Evolutionary conservation across 2,888 invertebrate species (phyloP), one percentile per base, ranked within the genome.

Genomic region (Achlya flavicornis): DNA sequence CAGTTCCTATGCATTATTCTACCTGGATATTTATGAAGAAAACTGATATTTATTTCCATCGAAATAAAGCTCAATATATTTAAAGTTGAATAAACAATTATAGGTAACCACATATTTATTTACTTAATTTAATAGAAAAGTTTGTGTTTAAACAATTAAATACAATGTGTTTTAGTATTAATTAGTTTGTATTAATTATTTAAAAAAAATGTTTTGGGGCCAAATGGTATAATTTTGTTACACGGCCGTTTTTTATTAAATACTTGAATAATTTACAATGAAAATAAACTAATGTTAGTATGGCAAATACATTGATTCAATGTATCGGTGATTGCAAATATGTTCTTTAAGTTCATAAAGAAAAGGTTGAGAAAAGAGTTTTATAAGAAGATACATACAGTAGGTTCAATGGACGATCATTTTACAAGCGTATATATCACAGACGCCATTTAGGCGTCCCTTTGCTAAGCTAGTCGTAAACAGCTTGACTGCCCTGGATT

Each of bases 361-460:
- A 70, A 80, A 80, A 63, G 71, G 71, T 70, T 68, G 64, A 74
- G 63, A 72, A 68, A 74, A 71, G 75, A 74, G 77, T 77, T 76
- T 53, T 19, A 53, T 4, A 53, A 53, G 53, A 66, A 71, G 73
- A 76, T 64, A 82, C 75, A 80, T 77, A 78, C 73, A 78, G 75
- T 81, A 85, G 82, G 84, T 83, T 83, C 80, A 83, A 86, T 93
- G 93, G 93, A 93, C 93, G 92, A 91, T 90, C 83, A 80, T 88
- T 53, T 46, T 88, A 87, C 87, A 92, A 93, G 93, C 92, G 92
- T 92, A 92, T 26, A 60, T 92, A 91, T 92, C 90, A 91, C 91
- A 87, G 89, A 85, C 85, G 87, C 89, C 86, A 66, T 72, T 62
- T 67, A 71, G 85, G 86, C 84, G 83, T 85, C 86, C 79, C 78